Evolutionary conservation across 1,140 invertebrate genomes (phyloP).

Genomic region (Vanessa tameamea): DNA sequence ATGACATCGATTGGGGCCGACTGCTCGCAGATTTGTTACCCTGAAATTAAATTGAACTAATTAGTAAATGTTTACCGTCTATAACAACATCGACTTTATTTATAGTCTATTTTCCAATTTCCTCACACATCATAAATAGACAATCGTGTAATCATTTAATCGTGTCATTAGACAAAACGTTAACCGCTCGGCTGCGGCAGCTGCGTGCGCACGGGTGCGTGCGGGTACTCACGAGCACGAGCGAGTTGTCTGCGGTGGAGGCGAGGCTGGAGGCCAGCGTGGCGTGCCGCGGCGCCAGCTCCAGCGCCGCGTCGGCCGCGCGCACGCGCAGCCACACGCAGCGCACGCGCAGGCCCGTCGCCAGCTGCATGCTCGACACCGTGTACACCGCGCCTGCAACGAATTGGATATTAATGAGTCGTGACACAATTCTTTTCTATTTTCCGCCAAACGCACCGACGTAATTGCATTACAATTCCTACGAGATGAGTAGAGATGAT

Average conservation of each 20-base stretch:
- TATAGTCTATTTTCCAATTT: too few species aligned
- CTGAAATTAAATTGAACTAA: constrained; percentile 38
- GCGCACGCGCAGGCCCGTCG: constrained; percentile 59
- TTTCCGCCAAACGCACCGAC: too few species aligned
- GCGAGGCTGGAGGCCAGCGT: constrained; percentile 74
- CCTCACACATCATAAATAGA: too few species aligned
- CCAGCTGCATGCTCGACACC: constrained; percentile 74
- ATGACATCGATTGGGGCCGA: constrained; percentile 80
- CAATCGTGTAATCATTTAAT: too few species aligned
- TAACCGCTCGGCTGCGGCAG: too few species aligned
- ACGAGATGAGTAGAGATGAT: too few species aligned
- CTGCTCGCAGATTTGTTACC: constrained; percentile 76
- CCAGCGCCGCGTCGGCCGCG: constrained; percentile 35
- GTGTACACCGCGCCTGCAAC: constrained; percentile 68
- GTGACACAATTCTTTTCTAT: too few species aligned
- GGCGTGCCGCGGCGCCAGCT: constrained; percentile 58
- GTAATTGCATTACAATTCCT: too few species aligned
- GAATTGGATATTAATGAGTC: not conserved
- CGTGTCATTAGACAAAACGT: too few species aligned
- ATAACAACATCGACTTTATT: too few species aligned
- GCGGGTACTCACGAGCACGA: constrained; percentile 40
- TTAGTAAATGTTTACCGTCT: not conserved
- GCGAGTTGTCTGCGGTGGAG: constrained; percentile 75
- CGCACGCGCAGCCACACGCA: constrained; percentile 77
- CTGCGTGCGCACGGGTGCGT: too few species aligned